Evolutionary conservation across 2,113 vertebrate species (phyloP), one percentile per base, ranked within the genome.

Genomic region (Scalopus aquaticus): DNA sequence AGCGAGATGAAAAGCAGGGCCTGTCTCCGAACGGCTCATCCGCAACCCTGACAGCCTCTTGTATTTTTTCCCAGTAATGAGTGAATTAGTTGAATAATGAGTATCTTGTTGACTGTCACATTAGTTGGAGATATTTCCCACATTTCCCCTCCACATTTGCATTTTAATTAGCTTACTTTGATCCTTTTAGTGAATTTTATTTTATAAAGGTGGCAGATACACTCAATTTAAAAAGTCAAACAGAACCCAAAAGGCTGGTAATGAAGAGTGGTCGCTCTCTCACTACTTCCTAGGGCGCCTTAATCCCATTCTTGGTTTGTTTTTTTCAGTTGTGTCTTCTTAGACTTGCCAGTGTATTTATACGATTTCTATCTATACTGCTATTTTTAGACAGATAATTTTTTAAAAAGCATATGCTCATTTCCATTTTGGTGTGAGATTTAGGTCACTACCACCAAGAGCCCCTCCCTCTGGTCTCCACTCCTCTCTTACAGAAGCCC

Each of bases 101-200:
- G 62, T 92, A 74, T 90, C 26, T 44, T 88, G 64, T 46, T 90
- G 49, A 88, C 32, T 79, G 35, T 87, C 46, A 81, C 28, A 87
- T 62, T 84, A 56, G 20, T 49, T 83, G 49, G 13, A 67, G 78
- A 69, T 67, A 44, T 62, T 42, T 88, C 70, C 32, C 24, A 72
- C 49, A 73, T 37, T 51, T 42, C 17, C 32, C 5, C 10, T 11
- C 30, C 28, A 51, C 13, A 26, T 78, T 73, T 90, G 30, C 15
- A 92, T 86, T 62, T 83, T 93, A 88, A 73, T 62, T 85, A 77
- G 44, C 49, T 95, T 64, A 39, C 26, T 62, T 17, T 85, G 32
- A 70, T n/a, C 6, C 35, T 80, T 77, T 64, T 51, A 86, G 85
- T 10, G 2, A 80, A 56, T 46, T 77, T 80, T 51, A 46, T 72